Base-by-base conservation (phyloP, 2,113 vertebrate genomes). In the Burhinus bistriatus region DNA sequence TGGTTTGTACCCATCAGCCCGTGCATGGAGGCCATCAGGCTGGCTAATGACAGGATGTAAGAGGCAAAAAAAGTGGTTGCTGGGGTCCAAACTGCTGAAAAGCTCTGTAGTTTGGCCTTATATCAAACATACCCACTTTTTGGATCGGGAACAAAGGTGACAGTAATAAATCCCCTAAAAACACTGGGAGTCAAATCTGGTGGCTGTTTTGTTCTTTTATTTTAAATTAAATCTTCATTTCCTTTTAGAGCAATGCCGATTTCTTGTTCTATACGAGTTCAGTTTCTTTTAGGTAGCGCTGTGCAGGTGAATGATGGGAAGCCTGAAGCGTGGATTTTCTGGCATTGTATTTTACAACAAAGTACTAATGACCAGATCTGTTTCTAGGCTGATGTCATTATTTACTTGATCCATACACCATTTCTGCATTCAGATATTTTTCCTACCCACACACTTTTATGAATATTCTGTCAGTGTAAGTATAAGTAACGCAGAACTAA, bases 21-120 rank as follows among this genome's bases (percentile, higher is more conserved):
- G 38, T 9, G 21, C 25, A n/a, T 5, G 25, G 45, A 42, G 25
- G 17, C 29, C n/a, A 71, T n/a, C 26, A 55, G 19, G 13, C n/a
- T 65, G 44, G 57, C 9, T 59, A 42, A 27, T 2, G 3, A 38
- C 23, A 87, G 21, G 9, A 21, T 0, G 0, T 22, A 73, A 62
- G 17, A 23, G 38, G 42, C 6, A 15, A 66, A 62, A 82, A 49
- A 51, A 51, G 6, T 32, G 29, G 2, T 57, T 89, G 19, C 12
- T 90, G 34, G 40, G 21, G 30, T 65, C 30, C n/a, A 52, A 27
- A 58, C 5, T 52, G 5, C 38, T 44, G 87, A 61, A 75, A 81
- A 83, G 9, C 10, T 44, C 65, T 49, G 36, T 34, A 52, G 19
- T 66, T 83, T 71, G 64, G 20, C 16, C 15, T 40, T n/a, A 11